Percentiles rank a stretch among this genome's conserved stretches.
Conservation (phyloP, 92 coral and sea anemone genomes). For the Parazoanthus darwini region DNA sequence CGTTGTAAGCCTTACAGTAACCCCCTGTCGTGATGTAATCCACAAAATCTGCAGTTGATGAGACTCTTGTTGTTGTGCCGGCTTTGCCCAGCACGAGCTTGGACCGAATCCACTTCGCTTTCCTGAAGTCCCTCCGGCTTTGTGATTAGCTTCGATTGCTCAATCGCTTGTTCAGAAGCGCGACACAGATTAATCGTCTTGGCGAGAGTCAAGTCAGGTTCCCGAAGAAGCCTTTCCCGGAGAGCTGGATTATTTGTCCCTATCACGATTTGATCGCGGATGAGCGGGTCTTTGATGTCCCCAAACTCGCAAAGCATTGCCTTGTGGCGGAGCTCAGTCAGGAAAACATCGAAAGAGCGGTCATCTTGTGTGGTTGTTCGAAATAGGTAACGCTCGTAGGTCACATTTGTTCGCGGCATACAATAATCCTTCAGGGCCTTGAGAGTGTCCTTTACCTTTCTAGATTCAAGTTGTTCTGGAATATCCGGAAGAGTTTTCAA, state of each 20-base stretch:
- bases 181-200: constrained; percentile 44
- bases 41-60: constrained; percentile 59
- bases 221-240: constrained; percentile 51
- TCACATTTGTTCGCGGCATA: constrained; percentile 43
- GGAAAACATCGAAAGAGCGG: constrained; percentile 44
- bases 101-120: constrained; percentile 17
- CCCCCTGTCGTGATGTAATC: constrained; percentile 25
- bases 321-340: constrained; percentile 48
- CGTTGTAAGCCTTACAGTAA: constrained; percentile 37
- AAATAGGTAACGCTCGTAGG: constrained; percentile 51
- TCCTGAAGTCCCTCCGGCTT: constrained; percentile 3
- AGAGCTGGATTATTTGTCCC: constrained; percentile 47
- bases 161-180: constrained; percentile 44
- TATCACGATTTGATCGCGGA: constrained; percentile 54
- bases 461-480: not conserved
- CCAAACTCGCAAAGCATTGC: constrained; percentile 50
- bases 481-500: constrained; percentile 30
- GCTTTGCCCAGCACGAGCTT: not conserved
- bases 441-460: constrained; percentile 4
- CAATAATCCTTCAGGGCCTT: constrained; percentile 15
- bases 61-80: constrained; percentile 11
- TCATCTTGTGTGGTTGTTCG: constrained; percentile 40
- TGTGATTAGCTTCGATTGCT: constrained; percentile 49
- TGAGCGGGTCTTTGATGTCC: constrained; percentile 52
- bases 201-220: constrained; percentile 49